These are phyloP conservation scores for Chironomus tepperi DNA, from an alignment of 1,140 invertebrate genomes.

Conservation along the genomic window DNA sequence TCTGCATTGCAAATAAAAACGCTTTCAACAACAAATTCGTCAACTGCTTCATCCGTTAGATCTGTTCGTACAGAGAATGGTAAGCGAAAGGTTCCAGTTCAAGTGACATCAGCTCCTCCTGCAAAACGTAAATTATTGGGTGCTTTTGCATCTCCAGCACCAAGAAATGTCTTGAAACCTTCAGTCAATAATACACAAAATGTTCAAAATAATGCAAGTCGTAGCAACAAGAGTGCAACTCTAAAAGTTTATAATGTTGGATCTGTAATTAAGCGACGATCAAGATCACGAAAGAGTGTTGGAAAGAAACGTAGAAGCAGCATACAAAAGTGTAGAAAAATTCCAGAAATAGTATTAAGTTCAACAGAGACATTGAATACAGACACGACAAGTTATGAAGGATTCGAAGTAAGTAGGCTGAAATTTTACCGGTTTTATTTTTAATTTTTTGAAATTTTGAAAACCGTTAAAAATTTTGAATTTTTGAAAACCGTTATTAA, in stretches of 20 bases:
- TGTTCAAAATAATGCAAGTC: background rate
- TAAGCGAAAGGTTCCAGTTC: background rate
- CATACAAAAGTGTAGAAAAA: background rate
- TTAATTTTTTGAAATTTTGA: no score
- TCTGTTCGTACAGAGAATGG: background rate
- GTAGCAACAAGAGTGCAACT: background rate
- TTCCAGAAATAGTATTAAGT: background rate
- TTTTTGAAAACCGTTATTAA: background rate
- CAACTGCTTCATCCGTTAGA: background rate
- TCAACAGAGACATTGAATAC: background rate
- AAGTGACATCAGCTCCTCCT: background rate
- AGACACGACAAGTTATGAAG: background rate
- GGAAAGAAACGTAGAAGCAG: background rate
- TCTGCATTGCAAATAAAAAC: background rate
- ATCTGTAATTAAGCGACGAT: background rate
- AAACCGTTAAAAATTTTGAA: background rate
- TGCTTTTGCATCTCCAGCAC: background rate
- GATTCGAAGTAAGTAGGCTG: background rate
- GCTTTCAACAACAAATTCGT: background rate
- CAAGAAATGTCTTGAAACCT: background rate
- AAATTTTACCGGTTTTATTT: no score
- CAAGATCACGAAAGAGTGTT: conserved; percentile 2
- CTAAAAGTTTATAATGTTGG: conserved; percentile 10
- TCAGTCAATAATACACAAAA: background rate
- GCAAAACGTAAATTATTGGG: conserved; percentile 1